Base-by-base conservation (phyloP, 2,797 vertebrate genomes). In the Catamblyrhynchus diadema region DNA sequence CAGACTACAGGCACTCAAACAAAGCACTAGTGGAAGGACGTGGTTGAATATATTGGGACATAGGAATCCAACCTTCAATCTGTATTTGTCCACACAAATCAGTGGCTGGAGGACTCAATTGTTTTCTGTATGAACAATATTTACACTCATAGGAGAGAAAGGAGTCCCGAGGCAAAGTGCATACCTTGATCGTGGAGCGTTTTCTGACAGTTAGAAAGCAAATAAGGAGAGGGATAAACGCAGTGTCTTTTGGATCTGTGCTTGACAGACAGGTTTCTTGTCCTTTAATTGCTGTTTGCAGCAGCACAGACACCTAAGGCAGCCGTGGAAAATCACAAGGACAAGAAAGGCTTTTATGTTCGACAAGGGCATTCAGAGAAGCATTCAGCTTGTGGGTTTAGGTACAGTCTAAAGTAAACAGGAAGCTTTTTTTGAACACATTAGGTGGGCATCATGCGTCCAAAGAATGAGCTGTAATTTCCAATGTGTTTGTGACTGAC, bases 211-310 rank as follows among this genome's bases (percentile, higher is more conserved):
- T 61, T 81, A 54, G 78, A 92, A 93, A 59, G 72, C 72, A 96
- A 95, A 71, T 45, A 81, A 71, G 32, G 25, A 71, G 61, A 90
- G 79, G 81, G 50, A 78, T 72, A 81, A 87, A 37, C n/a, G 32
- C 0, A 0, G 19, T 69, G 44, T 75, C 39, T 91, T 77, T 74
- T 30, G 50, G 42, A 64, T 94, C 60, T 89, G 39, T 60, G 42
- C 20, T 88, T 95, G 88, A 94, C 57, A 89, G 86, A 74, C 78
- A 89, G 45, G 35, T 69, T 89, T 57, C 61, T 83, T 85, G 75
- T 94, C 86, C 64, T 94, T 73, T 94, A 94, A 93, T 94, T 93
- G 72, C 50, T 94, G n/a, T 93, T 95, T 95, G 79, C 79, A 87
- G 75, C 57, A 33, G 6, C n/a, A 78, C 45, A 78, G 85, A 54